Evolutionary conservation across 2,797 vertebrate species (phyloP).

Genomic region (Apogon hyalosoma): DNA sequence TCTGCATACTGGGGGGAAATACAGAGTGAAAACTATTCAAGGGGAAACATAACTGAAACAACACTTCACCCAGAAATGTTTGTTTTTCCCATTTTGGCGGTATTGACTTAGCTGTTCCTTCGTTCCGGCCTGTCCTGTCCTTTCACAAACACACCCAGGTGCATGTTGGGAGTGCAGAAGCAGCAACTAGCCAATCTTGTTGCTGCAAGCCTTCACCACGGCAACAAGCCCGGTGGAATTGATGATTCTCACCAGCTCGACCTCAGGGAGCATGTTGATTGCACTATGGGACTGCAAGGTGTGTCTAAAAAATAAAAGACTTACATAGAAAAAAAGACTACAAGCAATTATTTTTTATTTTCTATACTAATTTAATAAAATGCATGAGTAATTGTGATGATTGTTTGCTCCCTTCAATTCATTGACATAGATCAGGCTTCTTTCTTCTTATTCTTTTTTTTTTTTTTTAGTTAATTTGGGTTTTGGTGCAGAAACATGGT

Average conservation of each 20-base stretch:
- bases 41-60: conserved; percentile 70
- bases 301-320: conserved; percentile 39
- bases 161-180: conserved; percentile 70
- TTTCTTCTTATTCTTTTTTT: no score
- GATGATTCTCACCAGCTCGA: conserved; percentile 73
- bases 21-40: conserved; percentile 60
- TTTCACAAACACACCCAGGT: conserved; percentile 82
- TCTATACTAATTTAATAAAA: conserved; percentile 1
- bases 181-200: conserved; percentile 67
- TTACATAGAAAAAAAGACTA: not conserved
- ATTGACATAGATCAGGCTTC: conserved; percentile 75
- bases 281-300: conserved; percentile 45
- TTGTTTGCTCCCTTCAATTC: conserved; percentile 58
- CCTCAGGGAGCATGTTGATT: conserved; percentile 46
- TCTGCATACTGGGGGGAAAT: conserved; percentile 22
- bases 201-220: conserved; percentile 75
- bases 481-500: conserved; percentile 77
- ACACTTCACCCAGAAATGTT: conserved; percentile 75
- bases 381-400: conserved; percentile 34
- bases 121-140: conserved; percentile 80
- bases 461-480: conserved; percentile 81
- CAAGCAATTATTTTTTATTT: no score
- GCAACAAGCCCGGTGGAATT: conserved; percentile 75
- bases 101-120: conserved; percentile 85
- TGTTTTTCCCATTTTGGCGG: conserved; percentile 80